These are phyloP conservation scores for Melanotaenia trifasciata DNA, from an alignment of 2,797 vertebrate species.

Conservation along the genomic window DNA sequence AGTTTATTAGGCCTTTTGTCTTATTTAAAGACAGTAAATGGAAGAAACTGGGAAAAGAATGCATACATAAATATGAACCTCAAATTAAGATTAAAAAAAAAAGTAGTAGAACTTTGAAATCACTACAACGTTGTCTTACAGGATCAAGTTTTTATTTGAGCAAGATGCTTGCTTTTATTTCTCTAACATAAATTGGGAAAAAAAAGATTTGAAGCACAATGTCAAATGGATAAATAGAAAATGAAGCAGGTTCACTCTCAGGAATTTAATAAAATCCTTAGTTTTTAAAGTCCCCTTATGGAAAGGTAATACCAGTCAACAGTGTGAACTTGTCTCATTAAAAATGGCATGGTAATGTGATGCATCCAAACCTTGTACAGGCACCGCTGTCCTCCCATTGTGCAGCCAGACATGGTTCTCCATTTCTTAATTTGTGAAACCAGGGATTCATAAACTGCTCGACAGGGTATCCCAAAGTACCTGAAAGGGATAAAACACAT, in stretches of 20 bases:
- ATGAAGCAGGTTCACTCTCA: no score
- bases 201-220: no score
- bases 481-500: conserved; percentile 51
- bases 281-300: no score
- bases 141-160: neutral
- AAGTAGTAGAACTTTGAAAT: neutral
- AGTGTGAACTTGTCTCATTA: neutral
- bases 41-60: neutral
- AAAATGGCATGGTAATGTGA: no score
- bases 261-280: no score
- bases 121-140: neutral
- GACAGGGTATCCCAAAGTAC: conserved; percentile 82
- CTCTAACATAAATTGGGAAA: no score
- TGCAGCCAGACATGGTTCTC: conserved; percentile 75
- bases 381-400: conserved; percentile 79
- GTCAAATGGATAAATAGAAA: no score
- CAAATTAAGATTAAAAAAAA: neutral
- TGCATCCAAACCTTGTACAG: conserved; percentile 78
- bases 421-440: conserved; percentile 83
- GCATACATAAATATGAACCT: neutral
- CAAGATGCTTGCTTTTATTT: no score
- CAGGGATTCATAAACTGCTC: conserved; percentile 70
- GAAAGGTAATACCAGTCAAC: neutral
- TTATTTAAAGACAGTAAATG: no score
- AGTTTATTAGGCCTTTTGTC: neutral